Base-by-base conservation (phyloP, 2,888 invertebrate species). In the Andrena camellia region DNA sequence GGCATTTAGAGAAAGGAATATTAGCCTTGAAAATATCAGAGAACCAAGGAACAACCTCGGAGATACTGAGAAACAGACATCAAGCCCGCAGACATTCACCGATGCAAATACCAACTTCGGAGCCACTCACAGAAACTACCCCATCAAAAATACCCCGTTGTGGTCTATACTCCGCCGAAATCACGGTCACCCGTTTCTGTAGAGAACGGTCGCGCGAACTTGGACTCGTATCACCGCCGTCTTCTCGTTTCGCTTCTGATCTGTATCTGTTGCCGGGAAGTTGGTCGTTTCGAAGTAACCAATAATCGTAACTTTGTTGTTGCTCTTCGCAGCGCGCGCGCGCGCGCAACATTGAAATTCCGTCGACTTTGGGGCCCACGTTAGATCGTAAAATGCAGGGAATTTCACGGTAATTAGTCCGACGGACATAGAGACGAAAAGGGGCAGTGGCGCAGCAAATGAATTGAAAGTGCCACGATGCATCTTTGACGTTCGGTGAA, bases 331-430 rank as follows among this genome's bases (percentile, higher is more conserved):
- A 42, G 13, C 13, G 42, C 13, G 52, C 2, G 50, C 2, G 50
- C 33, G 63, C 7, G 62, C 66, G 69, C 54, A 79, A 78, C 63
- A 82, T 83, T 10, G 26, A 17, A 86, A 85, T 70, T 76, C 60
- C 66, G 50, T 35, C 31, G 50, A 60, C 69, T 23, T n/a, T 64
- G 42, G 54, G 63, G 64, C 74, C 66, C 68, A 80, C 67, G 48
- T 66, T 72, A 33, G 26, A 68, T 35, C 42, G n/a, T 35, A 78
- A 50, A 79, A 86, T 68, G 42, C 64, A 71, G 68, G 78, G 78
- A 83, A 86, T 85, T 85, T 86, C 68, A 72, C 71, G 75, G 63
- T 74, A 83, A 85, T 83, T 83, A 86, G 70, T 66, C n/a, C 17
- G 63, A 66, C 17, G 23, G 84, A 31, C 77, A 13, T 33, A 20